Base-by-base conservation (phyloP, 2,888 invertebrate genomes). In the Resseliella maxima region DNA sequence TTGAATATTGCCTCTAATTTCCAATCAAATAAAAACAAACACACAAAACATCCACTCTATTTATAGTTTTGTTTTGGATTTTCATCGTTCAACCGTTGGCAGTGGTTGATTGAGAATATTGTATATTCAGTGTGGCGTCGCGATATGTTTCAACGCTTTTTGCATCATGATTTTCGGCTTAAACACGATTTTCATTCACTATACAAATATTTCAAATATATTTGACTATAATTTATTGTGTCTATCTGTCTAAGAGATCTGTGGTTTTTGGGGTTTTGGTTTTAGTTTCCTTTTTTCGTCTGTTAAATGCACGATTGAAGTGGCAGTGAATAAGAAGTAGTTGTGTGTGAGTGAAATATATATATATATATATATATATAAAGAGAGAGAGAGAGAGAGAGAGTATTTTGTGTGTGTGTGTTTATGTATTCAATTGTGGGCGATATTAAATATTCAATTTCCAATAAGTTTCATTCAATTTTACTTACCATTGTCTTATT, bases 401-500 rank as follows among this genome's bases (percentile, higher is more conserved):
- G 8, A 2, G 41, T 46, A 27, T 85, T 85, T 45, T 27, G 36
- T 38, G 41, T n/a, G 59, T 8, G 35, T 45, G 46, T 86, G 31
- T 59, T n/a, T 3, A 12, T 45, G 18, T 85, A 46, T 41, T 12
- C 5, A 36, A n/a, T 50, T 31, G 50, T 50, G 8, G 24, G 21
- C 24, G 38, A 8, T 35, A 85, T 85, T 38, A 1, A 45, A 24
- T 85, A 12, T 81, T 10, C 21, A n/a, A 83, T 41, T 41, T 83
- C 6, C 41, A 83, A 38, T 38, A 83, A n/a, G 1, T 83, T 24
- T 8, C 83, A 24, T 83, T 41, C 83, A 35, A 31, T 59, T 59
- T 45, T 95, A 87, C 96, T 95, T 92, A 96, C 96, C 96, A 96
- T 91, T 96, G 95, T 89, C 96, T 93, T 89, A 96, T 96, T 92